phyloP scores from a whole-genome alignment of 2,888 invertebrate genomes.

The Lydus trimaculatus region DNA sequence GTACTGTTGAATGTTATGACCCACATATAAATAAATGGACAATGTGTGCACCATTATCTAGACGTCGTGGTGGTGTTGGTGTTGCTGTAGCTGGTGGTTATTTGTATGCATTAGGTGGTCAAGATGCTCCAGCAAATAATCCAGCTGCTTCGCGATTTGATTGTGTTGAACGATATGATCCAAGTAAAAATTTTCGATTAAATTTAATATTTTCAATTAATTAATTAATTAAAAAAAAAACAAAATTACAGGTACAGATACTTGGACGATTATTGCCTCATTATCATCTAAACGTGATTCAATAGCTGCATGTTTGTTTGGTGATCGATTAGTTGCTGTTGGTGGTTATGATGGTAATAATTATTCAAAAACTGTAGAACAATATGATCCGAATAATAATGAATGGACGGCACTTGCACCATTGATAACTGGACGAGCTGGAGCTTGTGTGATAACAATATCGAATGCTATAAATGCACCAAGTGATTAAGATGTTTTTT shows the following conservation, averaged over 20 bases:
- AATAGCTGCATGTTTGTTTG: slow-evolving; percentile 86
- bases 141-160: slow-evolving; percentile 83
- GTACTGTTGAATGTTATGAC: slow-evolving; percentile 84
- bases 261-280: slow-evolving; percentile 86
- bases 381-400: slow-evolving; percentile 85
- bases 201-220: neutral
- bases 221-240: too few relatives aligned
- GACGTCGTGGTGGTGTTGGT: slow-evolving; percentile 87
- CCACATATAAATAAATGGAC: slow-evolving; percentile 84
- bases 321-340: slow-evolving; percentile 80
- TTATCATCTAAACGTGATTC: slow-evolving; percentile 87
- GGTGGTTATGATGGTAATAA: slow-evolving; percentile 94
- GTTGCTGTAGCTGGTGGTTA: slow-evolving; percentile 87
- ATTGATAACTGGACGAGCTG: slow-evolving; percentile 84
- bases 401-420: slow-evolving; percentile 82
- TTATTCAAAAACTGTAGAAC: slow-evolving; percentile 86
- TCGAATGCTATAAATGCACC: slow-evolving; percentile 16
- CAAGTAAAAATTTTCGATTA: slow-evolving; percentile 54
- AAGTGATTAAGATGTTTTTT: slow-evolving; percentile 12
- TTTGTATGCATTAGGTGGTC: slow-evolving; percentile 91
- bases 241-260: slow-evolving; percentile 68
- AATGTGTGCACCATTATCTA: slow-evolving; percentile 85
- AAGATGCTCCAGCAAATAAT: slow-evolving; percentile 91
- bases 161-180: slow-evolving; percentile 87
- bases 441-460: slow-evolving; percentile 80